Evolutionary conservation across 2,113 vertebrate species (phyloP), one percentile per base, ranked within the genome.

Genomic region (Nibea coibor): DNA sequence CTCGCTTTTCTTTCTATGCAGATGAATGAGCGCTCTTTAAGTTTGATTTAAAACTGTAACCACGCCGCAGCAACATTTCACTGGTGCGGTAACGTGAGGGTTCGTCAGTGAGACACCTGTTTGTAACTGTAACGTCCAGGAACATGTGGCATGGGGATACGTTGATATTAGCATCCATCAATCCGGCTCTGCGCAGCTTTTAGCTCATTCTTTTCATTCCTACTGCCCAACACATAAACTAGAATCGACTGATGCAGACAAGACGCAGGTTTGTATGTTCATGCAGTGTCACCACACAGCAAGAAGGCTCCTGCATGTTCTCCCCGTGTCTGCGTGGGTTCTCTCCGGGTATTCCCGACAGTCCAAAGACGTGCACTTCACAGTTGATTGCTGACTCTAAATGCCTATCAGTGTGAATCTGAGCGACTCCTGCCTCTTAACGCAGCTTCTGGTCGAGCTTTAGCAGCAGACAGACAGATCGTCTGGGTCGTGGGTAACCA

Each of bases 381-480:
- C 35, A 35, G 35, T 39, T 39, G 8, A 39, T 9, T 9, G 8
- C 7, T 39, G 35, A 39, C 35, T 39, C 35, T 9, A 39, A 39
- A 39, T 39, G 35, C 35, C 35, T 7, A 8, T 35, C 35, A 8
- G 6, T 39, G 35, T 39, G 35, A 39, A 39, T 39, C 35, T 39
- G 35, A 39, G 8, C 7, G 2, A 9, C 35, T 39, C 8, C 7
- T 9, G 47, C 20, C n/a, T 57, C 64, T 43, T 26, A 64, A n/a
- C 4, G 2, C 53, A 71, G 51, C 5, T 45, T 81, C 66, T 24
- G 65, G 56, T 67, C 24, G 39, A 62, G 50, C 31, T 43, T 57
- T 73, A 62, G 19, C 56, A 54, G 76, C 26, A 59, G 67, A 31
- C 62, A 59, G 63, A 39, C 61, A 54, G 43, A 53, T 35, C 31